phyloP scores from a whole-genome alignment of 2,797 vertebrate genomes.

The Selene dorsalis region DNA sequence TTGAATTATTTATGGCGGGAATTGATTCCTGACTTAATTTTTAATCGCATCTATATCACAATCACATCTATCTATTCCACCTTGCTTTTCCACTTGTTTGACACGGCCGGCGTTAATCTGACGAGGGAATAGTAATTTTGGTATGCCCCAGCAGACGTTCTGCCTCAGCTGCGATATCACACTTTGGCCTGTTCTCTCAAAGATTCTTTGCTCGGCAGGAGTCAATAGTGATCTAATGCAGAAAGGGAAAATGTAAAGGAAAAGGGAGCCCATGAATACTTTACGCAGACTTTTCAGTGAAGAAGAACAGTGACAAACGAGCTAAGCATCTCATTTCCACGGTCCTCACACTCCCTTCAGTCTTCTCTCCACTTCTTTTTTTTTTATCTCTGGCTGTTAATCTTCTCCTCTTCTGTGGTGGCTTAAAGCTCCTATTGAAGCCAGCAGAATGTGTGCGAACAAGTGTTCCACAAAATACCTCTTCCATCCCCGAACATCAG shows the following conservation, averaged over 20 bases:
- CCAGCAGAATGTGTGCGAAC: neutral
- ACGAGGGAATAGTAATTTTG: neutral
- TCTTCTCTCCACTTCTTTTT: conserved; percentile 6
- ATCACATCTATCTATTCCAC: conserved; percentile 28
- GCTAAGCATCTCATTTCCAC: conserved; percentile 41
- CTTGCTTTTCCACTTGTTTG: conserved; percentile 15
- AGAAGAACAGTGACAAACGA: conserved; percentile 52
- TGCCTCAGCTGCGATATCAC: conserved; percentile 33
- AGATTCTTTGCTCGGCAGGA: neutral
- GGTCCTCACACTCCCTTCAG: conserved; percentile 5
- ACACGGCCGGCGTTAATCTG: conserved; percentile 21
- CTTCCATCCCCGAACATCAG: neutral
- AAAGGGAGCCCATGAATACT: conserved; percentile 49
- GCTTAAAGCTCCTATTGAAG: conserved; percentile 15
- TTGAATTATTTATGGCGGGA: conserved; percentile 46
- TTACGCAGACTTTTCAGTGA: conserved; percentile 28
- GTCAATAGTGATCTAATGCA: conserved; percentile 49
- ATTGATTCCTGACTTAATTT: conserved; percentile 59
- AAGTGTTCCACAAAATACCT: conserved; percentile 6
- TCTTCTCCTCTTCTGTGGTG: conserved; percentile 34
- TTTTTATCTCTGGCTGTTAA: conserved; percentile 32
- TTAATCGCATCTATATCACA: conserved; percentile 43
- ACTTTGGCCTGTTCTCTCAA: conserved; percentile 2
- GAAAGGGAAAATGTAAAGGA: conserved; percentile 36
- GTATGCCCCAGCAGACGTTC: conserved; percentile 17